Base-by-base conservation (phyloP, 2,888 invertebrate species). In the Torymus tubicola region DNA sequence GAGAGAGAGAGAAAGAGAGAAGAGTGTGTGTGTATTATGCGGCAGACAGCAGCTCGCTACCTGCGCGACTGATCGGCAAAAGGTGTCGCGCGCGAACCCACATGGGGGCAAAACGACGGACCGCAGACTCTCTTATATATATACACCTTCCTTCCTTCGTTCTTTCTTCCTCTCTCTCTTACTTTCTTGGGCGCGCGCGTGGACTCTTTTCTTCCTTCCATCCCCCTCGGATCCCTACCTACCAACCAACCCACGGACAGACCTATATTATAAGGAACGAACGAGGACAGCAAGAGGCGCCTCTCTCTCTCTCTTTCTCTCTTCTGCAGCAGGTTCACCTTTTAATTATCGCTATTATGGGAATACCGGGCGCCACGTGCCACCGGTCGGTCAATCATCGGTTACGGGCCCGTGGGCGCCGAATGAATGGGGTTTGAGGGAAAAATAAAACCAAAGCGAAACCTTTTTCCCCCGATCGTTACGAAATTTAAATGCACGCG, bases 321-420 rank as follows among this genome's bases (percentile, higher is more conserved):
- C 21, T 21, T 21, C 18, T 64, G 53, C 70, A 83, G 82, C 80
- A 81, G 80, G 79, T 80, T 81, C 72, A 71, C 63, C 82, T 84
- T 87, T 87, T 87, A 86, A 88, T 88, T 87, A 86, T 86, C 85
- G 83, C 86, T 86, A 86, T 88, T 88, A 88, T 88, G 86, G 83
- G 87, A 86, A 69, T 86, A 86, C 85, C 84, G 79, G 82, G 81
- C 81, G 86, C 85, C 86, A 86, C 87, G 86, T 85, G 87, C 85
- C 87, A 55, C 18, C 11, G 11, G 18, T 4, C 58, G 57, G 53
- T 68, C 68, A 42, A 42, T 42, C 42, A 78, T 55, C 71, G 31
- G 21, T 24, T 70, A 50, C 10, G 21, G 24, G 13, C 42, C 42
- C 52, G 13, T 5, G 42, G 55, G 63, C 8, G 14, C 68, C 18